Percentiles rank a stretch among this genome's conserved stretches.
Evolutionary conservation across 2,113 vertebrate species (phyloP).

Genomic region (Dendropsophus ebraccatus): DNA sequence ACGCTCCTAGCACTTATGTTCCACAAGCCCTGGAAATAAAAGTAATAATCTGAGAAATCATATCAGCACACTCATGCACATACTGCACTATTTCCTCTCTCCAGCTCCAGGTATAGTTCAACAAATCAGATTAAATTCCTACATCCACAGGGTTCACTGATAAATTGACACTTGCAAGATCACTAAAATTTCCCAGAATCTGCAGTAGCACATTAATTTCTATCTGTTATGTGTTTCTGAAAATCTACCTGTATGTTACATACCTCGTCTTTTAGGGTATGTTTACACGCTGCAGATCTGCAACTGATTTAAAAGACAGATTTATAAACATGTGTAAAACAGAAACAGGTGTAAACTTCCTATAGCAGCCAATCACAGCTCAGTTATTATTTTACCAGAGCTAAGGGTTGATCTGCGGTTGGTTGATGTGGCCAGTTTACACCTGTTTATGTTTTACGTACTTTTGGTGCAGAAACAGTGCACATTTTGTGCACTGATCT

Average conservation of each 20-base stretch:
- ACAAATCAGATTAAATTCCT: slow-evolving; percentile 43
- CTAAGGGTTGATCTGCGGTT: no score
- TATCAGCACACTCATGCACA: slow-evolving; percentile 50
- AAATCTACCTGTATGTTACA: not conserved
- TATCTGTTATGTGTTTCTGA: not conserved
- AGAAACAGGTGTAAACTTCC: no score
- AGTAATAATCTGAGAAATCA: slow-evolving; percentile 54
- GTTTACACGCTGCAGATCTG: no score
- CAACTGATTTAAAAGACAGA: no score
- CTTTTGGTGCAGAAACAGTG: no score
- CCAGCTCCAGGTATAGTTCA: slow-evolving; percentile 33
- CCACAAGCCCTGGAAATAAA: slow-evolving; percentile 55
- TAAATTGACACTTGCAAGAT: slow-evolving; percentile 41
- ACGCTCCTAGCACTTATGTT: slow-evolving; percentile 52
- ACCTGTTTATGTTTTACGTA: no score
- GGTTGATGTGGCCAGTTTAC: no score
- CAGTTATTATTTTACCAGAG: no score
- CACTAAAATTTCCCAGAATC: not conserved
- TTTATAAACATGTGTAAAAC: no score
- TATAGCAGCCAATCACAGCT: no score
- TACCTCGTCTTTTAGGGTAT: not conserved
- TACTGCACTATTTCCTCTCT: slow-evolving; percentile 29
- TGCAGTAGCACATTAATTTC: not conserved
- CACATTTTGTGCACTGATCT: no score
- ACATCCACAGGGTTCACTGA: slow-evolving; percentile 2